These are phyloP conservation scores for Pterophyllum scalare DNA, from an alignment of 2,113 vertebrate species.

Conservation along the genomic window DNA sequence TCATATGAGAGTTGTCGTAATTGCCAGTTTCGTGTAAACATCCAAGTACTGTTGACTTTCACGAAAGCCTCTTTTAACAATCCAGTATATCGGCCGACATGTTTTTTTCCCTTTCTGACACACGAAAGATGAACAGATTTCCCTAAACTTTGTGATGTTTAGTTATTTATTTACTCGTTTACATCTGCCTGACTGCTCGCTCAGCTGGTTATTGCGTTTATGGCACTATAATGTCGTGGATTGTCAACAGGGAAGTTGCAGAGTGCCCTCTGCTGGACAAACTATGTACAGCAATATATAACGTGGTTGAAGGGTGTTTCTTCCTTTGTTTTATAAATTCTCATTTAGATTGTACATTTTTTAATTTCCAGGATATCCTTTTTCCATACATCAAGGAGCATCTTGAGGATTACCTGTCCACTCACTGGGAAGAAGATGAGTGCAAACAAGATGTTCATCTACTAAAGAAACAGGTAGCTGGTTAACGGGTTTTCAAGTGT, in stretches of 20 bases:
- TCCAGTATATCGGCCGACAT: background rate
- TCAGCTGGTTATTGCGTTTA: background rate
- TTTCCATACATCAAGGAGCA: constrained; percentile 95
- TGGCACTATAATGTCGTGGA: background rate
- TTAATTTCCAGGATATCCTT: constrained; percentile 86
- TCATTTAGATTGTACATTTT: background rate
- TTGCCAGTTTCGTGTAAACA: background rate
- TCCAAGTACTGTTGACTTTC: background rate
- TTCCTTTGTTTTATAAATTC: background rate
- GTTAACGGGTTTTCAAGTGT: background rate
- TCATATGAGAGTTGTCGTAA: background rate
- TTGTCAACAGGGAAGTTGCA: background rate
- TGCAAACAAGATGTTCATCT: constrained; percentile 92
- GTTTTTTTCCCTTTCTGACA: background rate
- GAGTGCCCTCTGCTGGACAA: background rate
- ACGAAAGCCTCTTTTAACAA: background rate
- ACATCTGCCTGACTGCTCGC: background rate
- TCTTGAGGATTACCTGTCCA: constrained; percentile 88
- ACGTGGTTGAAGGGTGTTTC: background rate
- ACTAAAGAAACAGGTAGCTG: constrained; percentile 91
- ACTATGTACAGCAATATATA: background rate
- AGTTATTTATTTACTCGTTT: background rate
- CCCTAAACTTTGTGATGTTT: background rate
- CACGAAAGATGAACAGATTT: background rate
- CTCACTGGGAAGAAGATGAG: constrained; percentile 95